Conservation (phyloP, 64 coral and sea anemone genomes). For the Stichodactyla helianthus region DNA sequence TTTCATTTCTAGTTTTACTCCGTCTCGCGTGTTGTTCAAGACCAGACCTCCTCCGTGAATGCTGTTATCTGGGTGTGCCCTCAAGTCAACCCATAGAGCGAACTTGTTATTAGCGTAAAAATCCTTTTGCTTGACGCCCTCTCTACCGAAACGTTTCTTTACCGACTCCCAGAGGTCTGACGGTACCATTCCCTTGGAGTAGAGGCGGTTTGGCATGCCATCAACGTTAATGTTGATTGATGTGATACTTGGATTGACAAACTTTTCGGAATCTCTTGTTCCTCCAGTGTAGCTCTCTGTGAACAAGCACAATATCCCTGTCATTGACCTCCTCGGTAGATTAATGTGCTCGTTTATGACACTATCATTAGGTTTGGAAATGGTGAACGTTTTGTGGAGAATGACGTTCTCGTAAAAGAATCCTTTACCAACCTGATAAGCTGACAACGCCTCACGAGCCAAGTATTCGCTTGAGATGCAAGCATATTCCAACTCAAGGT, state of each 20-base stretch:
- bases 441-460: background rate
- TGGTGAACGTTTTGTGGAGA: constrained; percentile 34
- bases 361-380: constrained; percentile 14
- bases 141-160: background rate
- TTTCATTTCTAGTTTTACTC: constrained; percentile 37
- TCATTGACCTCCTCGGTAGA: constrained; percentile 49
- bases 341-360: constrained; percentile 47
- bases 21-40: constrained; percentile 29
- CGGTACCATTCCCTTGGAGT: constrained; percentile 19
- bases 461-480: constrained; percentile 34
- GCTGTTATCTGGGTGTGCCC: constrained; percentile 10
- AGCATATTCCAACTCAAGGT: constrained; percentile 28
- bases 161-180: constrained; percentile 2
- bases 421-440: constrained; percentile 18
- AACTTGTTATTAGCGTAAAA: constrained; percentile 32
- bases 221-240: background rate
- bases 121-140: constrained; percentile 16
- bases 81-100: constrained; percentile 29
- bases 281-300: background rate
- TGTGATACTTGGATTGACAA: constrained; percentile 7
- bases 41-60: constrained; percentile 26
- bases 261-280: constrained; percentile 24
- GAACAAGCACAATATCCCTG: constrained; percentile 23
- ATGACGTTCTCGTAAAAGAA: constrained; percentile 38
- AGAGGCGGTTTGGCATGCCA: constrained; percentile 6